Evolutionary conservation across 2,888 invertebrate genomes (phyloP), one percentile per base, ranked within the genome.

Genomic region (Dolichopus griseipennis): DNA sequence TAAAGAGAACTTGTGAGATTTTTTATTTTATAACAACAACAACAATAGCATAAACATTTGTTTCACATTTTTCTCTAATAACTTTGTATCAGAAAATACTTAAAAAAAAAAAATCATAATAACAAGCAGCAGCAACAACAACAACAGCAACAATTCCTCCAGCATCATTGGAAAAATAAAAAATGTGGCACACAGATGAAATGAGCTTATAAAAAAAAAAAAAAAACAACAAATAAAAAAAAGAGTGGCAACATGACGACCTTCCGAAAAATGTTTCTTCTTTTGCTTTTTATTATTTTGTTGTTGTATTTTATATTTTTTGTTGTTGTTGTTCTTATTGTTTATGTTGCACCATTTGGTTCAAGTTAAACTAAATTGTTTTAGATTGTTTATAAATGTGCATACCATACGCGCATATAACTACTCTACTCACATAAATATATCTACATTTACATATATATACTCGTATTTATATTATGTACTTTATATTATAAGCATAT

Each of bases 361-460:
- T 63, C n/a, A 27, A 63, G 63, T 63, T 27, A 63, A 63, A 63
- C 63, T 63, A 63, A 63, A 63, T 63, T 63, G n/a, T 63, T 63
- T 63, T 63, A 63, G 63, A 63, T 63, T 63, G 63, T 63, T 63
- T 27, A n/a, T 27, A 63, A 63, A 63, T 27, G 63, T 63, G 63
- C 22, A 63, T 63, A 18, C 27, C 63, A 63, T 63, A 12, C 63
- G 52, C 52, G 52, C n/a, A 52, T 15, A 52, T 52, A 52, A 6
- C 1, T 43, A 43, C 43, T 41, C 5, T 27, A 37, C 8, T 5
- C 8, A 37, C 12, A 12, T 37, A 7, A 4, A 37, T 52, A 52
- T 52, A 52, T 52, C 2, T 52, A 52, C 15, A 52, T 1, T 52
- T n/a, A 52, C 52, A n/a, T 18, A 18, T 18, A 52, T 52, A n/a